These are phyloP conservation scores for Melanerpes aurifrons DNA, from an alignment of 2,113 vertebrate genomes.

Conservation along the genomic window DNA sequence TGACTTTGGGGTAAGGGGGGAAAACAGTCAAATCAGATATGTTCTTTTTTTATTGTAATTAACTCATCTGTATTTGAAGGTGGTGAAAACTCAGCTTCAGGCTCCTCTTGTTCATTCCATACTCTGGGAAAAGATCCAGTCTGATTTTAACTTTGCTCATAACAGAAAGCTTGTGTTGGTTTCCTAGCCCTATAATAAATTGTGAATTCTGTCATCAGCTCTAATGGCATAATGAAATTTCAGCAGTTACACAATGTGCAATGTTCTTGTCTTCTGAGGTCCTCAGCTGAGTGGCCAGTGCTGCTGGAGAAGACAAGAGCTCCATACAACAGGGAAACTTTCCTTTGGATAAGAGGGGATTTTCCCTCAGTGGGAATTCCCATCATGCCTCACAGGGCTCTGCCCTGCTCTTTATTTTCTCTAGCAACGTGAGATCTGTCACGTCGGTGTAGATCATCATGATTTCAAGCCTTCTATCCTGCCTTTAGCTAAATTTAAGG, in stretches of 20 bases:
- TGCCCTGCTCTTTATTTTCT: constrained; percentile 11
- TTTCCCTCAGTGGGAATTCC: constrained; percentile 9
- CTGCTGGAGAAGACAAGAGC: neutral
- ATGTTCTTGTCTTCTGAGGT: constrained; percentile 5
- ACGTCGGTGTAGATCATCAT: neutral
- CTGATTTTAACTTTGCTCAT: constrained; percentile 56
- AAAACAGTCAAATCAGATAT: constrained; percentile 51
- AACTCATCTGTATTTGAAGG: constrained; percentile 70
- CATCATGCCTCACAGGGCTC: neutral
- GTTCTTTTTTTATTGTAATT: constrained; percentile 55
- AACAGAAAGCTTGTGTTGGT: constrained; percentile 54
- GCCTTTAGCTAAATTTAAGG: neutral
- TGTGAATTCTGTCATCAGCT: constrained; percentile 59
- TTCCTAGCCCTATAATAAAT: constrained; percentile 52
- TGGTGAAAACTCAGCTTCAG: constrained; percentile 64
- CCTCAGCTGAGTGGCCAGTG: neutral
- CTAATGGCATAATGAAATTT: constrained; percentile 39
- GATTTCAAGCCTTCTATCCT: neutral
- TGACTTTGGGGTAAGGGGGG: constrained; percentile 4
- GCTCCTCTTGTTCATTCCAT: constrained; percentile 38
- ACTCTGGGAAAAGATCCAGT: constrained; percentile 63
- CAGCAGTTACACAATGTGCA: constrained; percentile 14
- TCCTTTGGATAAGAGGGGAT: neutral
- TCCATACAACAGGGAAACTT: neutral
- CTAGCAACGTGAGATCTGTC: neutral